These are phyloP conservation scores for Cochlearius cochlearius DNA, from an alignment of 2,113 vertebrate species.

Conservation along the genomic window DNA sequence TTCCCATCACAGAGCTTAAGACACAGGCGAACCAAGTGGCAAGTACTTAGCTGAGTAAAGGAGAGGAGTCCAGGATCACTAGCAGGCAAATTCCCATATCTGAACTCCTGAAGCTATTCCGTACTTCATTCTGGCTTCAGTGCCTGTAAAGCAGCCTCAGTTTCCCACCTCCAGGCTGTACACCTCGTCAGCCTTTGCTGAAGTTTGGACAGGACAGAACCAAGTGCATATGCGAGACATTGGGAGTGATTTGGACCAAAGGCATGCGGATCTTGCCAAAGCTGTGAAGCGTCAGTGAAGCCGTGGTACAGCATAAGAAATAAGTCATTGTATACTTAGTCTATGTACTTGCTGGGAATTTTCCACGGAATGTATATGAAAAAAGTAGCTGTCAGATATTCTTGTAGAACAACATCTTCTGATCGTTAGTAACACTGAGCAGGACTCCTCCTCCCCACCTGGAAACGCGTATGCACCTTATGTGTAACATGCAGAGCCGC, in stretches of 20 bases:
- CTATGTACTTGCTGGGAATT: background rate
- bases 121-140: background rate
- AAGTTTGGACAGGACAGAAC: background rate
- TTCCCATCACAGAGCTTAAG: background rate
- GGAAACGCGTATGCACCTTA: fast-evolving
- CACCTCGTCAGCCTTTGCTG: background rate
- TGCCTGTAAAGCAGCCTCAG: background rate
- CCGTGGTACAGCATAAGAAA: background rate
- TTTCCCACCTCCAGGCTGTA: background rate
- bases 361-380: background rate
- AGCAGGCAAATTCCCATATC: background rate
- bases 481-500: background rate
- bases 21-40: background rate
- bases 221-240: background rate
- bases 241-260: background rate
- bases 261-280: background rate
- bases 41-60: background rate
- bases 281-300: background rate
- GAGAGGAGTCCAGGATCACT: background rate
- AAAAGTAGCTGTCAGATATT: background rate
- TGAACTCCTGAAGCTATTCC: background rate
- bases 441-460: background rate
- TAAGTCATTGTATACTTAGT: background rate
- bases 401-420: background rate
- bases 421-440: background rate